Evolutionary conservation across 2,113 vertebrate species (phyloP).

Genomic region (Leptobrachium ailaonicum): DNA sequence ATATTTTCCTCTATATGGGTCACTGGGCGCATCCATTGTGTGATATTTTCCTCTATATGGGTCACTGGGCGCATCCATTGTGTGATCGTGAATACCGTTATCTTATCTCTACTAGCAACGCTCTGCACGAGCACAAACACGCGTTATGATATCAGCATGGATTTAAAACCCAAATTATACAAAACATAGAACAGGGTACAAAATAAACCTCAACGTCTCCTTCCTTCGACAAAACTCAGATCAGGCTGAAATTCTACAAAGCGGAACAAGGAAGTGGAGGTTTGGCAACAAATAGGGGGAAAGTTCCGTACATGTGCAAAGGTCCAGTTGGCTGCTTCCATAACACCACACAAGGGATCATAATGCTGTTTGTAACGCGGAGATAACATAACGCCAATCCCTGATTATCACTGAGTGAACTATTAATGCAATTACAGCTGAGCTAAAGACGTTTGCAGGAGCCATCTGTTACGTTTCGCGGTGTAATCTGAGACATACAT

Average conservation of each 20-base stretch:
- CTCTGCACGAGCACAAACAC: too few relatives aligned
- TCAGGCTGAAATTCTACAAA: neutral
- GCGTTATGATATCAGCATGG: neutral
- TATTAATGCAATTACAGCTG: constrained; percentile 58
- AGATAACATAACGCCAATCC: constrained; percentile 51
- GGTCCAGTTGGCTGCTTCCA: neutral
- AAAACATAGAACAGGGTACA: neutral
- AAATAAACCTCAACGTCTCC: neutral
- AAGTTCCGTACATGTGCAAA: neutral
- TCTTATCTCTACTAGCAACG: too few relatives aligned
- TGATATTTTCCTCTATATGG: too few relatives aligned
- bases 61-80: too few relatives aligned
- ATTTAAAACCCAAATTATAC: neutral
- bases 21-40: too few relatives aligned
- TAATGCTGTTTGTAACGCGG: constrained; percentile 47
- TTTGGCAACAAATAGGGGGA: neutral
- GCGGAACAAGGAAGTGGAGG: neutral
- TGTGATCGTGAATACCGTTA: too few relatives aligned
- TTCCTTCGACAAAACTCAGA: neutral
- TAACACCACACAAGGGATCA: constrained; percentile 15
- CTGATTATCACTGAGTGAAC: constrained; percentile 56
- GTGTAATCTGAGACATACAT: neutral
- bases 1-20: too few relatives aligned
- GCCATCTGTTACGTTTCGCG: constrained; percentile 57
- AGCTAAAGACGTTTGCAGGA: constrained; percentile 53